phyloP scores from a whole-genome alignment of 2,113 vertebrate genomes.

The Aldabrachelys gigantea region DNA sequence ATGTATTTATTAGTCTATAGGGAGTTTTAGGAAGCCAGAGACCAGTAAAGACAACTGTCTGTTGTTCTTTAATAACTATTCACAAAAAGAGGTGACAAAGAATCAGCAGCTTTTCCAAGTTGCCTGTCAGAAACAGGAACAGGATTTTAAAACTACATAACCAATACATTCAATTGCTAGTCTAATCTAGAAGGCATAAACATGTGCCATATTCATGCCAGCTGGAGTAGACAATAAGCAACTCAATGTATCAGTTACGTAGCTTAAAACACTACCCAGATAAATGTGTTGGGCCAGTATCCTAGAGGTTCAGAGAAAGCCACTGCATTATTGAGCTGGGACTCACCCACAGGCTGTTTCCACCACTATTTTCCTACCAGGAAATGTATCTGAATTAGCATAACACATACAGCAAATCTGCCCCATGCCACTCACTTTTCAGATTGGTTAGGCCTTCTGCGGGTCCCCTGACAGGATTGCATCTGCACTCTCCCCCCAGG shows the following conservation, averaged over 20 bases:
- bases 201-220: not conserved
- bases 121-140: accelerated
- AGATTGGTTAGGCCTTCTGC: not conserved
- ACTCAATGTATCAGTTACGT: no score
- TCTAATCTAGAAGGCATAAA: not conserved
- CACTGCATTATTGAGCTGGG: not conserved
- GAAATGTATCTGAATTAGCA: not conserved
- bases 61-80: not conserved
- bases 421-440: not conserved
- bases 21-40: not conserved
- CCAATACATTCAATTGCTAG: no score
- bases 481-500: not conserved
- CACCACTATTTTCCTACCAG: not conserved
- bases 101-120: accelerated
- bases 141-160: not conserved
- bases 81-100: not conserved
- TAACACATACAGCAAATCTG: accelerated
- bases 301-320: not conserved
- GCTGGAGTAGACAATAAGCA: no score
- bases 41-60: not conserved
- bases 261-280: no score
- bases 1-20: not conserved
- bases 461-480: not conserved
- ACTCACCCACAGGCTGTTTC: not conserved
- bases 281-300: not conserved